Evolutionary conservation across 2,113 vertebrate species (phyloP).

Genomic region (Columba janthina): DNA sequence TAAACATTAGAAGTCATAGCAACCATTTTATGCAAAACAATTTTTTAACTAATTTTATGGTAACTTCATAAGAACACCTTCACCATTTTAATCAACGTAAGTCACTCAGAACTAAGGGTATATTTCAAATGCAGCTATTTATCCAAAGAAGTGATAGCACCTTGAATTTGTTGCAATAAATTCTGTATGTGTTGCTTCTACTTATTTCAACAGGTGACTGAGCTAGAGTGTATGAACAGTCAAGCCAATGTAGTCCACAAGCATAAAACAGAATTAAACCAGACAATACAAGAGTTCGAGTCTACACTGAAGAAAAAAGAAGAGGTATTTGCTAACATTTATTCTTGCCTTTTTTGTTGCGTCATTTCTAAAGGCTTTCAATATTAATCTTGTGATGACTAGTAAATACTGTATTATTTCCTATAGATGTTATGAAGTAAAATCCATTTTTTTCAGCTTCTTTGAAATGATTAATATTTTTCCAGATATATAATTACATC

Average conservation of each 20-base stretch:
- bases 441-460: background rate
- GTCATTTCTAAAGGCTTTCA: background rate
- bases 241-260: conserved; percentile 94
- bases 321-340: conserved; percentile 81
- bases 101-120: background rate
- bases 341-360: background rate
- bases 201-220: conserved; percentile 86
- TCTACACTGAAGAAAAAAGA: conserved; percentile 90
- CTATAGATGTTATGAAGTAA: background rate
- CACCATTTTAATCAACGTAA: background rate
- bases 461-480: background rate
- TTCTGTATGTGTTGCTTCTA: background rate
- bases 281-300: conserved; percentile 97
- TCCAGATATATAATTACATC: background rate
- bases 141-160: background rate
- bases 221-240: conserved; percentile 95
- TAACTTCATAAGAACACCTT: background rate
- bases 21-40: background rate
- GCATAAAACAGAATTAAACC: conserved; percentile 95
- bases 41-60: background rate
- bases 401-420: background rate
- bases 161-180: background rate
- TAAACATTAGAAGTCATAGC: background rate
- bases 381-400: background rate
- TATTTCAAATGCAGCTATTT: background rate